phyloP scores from a whole-genome alignment of 2,888 invertebrate genomes.

The Stenodera caucasica region DNA sequence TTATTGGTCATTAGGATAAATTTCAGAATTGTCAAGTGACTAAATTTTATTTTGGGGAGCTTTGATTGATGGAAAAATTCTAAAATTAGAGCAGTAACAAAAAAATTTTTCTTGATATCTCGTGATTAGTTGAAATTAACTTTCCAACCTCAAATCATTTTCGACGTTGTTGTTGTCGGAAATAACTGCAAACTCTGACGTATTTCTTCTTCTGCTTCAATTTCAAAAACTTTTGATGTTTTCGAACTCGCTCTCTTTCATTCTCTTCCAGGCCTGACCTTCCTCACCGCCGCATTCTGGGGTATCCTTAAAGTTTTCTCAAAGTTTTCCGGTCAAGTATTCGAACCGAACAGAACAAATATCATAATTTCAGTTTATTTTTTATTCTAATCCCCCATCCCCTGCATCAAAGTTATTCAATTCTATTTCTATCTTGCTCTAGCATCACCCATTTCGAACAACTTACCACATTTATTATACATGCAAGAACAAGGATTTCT shows the following conservation, averaged over 20 bases:
- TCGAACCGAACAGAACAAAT: slow-evolving; percentile 41
- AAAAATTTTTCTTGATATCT: neutral
- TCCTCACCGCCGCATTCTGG: slow-evolving; percentile 44
- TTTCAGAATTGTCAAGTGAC: neutral
- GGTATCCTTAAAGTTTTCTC: slow-evolving; percentile 39
- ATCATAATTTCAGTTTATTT: slow-evolving; percentile 48
- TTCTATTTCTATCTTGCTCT: too few relatives aligned
- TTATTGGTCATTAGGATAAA: neutral
- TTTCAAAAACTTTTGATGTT: slow-evolving; percentile 40
- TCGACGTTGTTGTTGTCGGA: slow-evolving; percentile 6
- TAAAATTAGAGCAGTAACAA: too few relatives aligned
- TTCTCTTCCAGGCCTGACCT: slow-evolving; percentile 41
- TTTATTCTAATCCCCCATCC: slow-evolving; percentile 35
- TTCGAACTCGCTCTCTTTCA: slow-evolving; percentile 22
- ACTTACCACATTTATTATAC: slow-evolving; percentile 45
- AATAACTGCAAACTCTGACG: slow-evolving; percentile 28
- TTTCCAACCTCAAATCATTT: neutral
- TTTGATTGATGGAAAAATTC: too few relatives aligned
- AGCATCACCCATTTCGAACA: too few relatives aligned
- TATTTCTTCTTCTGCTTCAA: slow-evolving; percentile 37
- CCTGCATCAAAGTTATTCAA: slow-evolving; percentile 8
- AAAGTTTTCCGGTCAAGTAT: slow-evolving; percentile 35
- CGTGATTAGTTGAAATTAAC: slow-evolving; percentile 3
- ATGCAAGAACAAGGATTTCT: slow-evolving; percentile 39
- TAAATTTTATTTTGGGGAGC: slow-evolving; percentile 3